Evolutionary conservation across 64 coral and sea anemone species (phyloP).

Genomic region (Anthopleura sola): DNA sequence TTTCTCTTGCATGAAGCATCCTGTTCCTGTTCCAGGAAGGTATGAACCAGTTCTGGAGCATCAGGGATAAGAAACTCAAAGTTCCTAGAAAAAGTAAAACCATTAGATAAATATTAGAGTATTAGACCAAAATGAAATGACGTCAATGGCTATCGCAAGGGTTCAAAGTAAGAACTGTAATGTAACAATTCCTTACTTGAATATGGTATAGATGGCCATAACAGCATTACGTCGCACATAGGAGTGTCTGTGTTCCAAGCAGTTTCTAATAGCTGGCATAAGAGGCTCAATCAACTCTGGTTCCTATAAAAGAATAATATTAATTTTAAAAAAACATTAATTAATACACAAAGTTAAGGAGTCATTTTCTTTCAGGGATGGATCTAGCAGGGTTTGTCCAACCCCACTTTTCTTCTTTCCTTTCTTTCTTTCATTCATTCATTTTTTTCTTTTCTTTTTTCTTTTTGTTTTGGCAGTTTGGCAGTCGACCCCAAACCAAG

Average conservation of each 20-base stretch:
- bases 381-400: no score
- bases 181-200: constrained; percentile 30
- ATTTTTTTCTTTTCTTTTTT: no score
- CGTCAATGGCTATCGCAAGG: no score
- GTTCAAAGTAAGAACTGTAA: not conserved
- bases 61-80: constrained; percentile 99
- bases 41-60: constrained; percentile 96
- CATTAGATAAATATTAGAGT: not conserved
- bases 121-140: not conserved
- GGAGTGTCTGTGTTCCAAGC: constrained; percentile 91
- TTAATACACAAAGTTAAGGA: no score
- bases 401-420: no score
- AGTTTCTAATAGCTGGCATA: constrained; percentile 95
- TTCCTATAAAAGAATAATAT: constrained; percentile 42
- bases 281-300: constrained; percentile 90
- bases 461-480: no score
- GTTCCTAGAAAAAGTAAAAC: constrained; percentile 42
- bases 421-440: not conserved
- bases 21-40: constrained; percentile 95
- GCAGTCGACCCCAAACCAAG: no score
- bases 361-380: no score
- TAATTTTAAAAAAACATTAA: not conserved
- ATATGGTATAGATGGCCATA: constrained; percentile 99
- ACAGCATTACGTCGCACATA: constrained; percentile 99
- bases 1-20: constrained; percentile 99